Conservation (phyloP, 92 coral and sea anemone genomes). For the Pocillopora grandis region DNA sequence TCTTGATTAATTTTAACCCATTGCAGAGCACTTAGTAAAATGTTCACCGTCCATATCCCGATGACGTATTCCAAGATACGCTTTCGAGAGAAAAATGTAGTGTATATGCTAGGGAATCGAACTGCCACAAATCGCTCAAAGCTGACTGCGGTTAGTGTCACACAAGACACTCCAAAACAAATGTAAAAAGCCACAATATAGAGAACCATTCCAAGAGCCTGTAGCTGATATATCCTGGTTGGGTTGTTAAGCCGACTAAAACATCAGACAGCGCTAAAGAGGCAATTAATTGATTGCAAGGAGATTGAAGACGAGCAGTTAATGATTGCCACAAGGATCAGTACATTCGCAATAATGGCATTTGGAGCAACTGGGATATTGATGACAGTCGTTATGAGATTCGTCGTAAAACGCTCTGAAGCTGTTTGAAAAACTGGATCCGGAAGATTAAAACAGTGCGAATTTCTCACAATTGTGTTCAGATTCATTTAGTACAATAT, state of each 20-base stretch:
- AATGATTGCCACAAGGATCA: neutral
- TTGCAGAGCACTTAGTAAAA: slow-evolving; percentile 57
- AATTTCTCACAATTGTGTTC: neutral
- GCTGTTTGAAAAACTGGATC: neutral
- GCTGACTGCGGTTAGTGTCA: slow-evolving; percentile 76
- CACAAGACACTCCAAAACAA: slow-evolving; percentile 78
- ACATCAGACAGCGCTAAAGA: slow-evolving; percentile 6
- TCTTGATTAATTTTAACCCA: slow-evolving; percentile 63
- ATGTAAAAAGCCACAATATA: slow-evolving; percentile 36
- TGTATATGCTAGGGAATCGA: slow-evolving; percentile 55
- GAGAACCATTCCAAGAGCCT: slow-evolving; percentile 35
- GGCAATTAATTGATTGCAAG: neutral
- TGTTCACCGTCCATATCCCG: slow-evolving; percentile 60
- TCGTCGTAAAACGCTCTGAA: neutral
- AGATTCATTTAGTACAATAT: neutral
- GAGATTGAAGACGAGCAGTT: neutral
- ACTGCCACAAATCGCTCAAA: slow-evolving; percentile 78
- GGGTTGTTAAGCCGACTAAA: neutral
- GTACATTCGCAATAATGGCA: neutral
- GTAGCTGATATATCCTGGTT: slow-evolving; percentile 22
- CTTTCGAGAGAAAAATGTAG: slow-evolving; percentile 41
- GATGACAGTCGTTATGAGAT: neutral
- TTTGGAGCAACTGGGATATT: neutral
- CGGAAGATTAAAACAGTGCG: neutral
- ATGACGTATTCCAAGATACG: slow-evolving; percentile 40